These are phyloP conservation scores for Vannuccia rotundouncinata DNA, from an alignment of 2,888 invertebrate genomes.

Conservation along the genomic window DNA sequence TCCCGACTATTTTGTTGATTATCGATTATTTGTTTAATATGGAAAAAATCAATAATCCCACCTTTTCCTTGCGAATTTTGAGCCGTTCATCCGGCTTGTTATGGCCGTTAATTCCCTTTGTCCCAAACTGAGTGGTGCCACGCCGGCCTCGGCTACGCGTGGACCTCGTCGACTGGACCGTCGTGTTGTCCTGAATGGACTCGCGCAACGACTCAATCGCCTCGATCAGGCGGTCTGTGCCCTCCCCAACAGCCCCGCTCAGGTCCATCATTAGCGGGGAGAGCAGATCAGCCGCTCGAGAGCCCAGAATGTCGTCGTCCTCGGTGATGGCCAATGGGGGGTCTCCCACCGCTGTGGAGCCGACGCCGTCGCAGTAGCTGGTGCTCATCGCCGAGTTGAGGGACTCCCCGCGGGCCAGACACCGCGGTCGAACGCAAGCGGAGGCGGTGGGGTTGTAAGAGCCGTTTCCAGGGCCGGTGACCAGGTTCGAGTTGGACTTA, in stretches of 20 bases:
- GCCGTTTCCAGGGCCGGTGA: background rate
- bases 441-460: background rate
- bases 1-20: too few species aligned
- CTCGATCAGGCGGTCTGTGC: conserved; percentile 42
- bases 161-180: conserved; percentile 38
- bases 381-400: background rate
- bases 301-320: background rate
- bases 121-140: background rate
- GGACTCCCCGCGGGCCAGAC: background rate
- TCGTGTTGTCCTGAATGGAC: conserved; percentile 43
- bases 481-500: background rate
- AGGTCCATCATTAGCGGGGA: background rate
- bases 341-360: background rate
- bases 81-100: conserved; percentile 42
- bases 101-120: background rate
- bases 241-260: background rate
- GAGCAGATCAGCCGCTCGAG: background rate
- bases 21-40: too few species aligned
- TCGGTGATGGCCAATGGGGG: background rate
- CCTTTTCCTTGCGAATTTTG: conserved; percentile 43
- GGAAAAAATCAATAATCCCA: too few species aligned
- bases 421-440: background rate
- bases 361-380: background rate
- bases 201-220: conserved; percentile 43
- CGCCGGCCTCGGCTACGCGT: conserved; percentile 36